Conservation (phyloP, 1,140 invertebrate genomes). For the Subanguina moxae region DNA sequence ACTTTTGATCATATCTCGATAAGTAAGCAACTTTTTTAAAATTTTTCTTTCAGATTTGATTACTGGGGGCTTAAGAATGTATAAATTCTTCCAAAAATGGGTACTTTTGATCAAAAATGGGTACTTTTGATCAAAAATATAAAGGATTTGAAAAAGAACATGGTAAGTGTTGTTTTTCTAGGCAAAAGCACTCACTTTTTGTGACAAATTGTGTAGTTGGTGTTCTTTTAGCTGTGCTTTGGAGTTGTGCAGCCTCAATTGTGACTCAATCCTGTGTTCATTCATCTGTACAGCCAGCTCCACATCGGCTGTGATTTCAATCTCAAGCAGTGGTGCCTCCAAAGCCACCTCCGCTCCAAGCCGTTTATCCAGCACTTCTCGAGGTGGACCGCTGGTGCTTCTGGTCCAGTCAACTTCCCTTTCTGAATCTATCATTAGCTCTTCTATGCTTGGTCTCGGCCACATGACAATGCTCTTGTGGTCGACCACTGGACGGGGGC, state of each 20-base stretch:
- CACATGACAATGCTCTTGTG: background rate
- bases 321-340: constrained; percentile 1
- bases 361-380: too few relatives aligned
- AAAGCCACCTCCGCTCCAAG: too few relatives aligned
- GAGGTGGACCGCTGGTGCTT: background rate
- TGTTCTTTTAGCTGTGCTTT: constrained; percentile 38
- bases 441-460: background rate
- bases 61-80: too few relatives aligned
- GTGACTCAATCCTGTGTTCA: constrained; percentile 32
- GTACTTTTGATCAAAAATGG: too few relatives aligned
- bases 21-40: too few relatives aligned
- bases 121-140: too few relatives aligned
- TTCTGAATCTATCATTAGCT: background rate
- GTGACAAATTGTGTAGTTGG: constrained; percentile 38
- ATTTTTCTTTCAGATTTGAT: too few relatives aligned
- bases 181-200: constrained; percentile 40
- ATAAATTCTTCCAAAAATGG: too few relatives aligned
- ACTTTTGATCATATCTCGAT: too few relatives aligned
- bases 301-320: constrained; percentile 45
- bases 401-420: background rate
- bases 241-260: constrained; percentile 47
- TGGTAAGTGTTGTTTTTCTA: too few relatives aligned
- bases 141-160: too few relatives aligned
- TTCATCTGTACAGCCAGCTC: constrained; percentile 29
- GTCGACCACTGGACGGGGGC: background rate